Evolutionary conservation across 2,888 invertebrate species (phyloP), one percentile per base, ranked within the genome.

Genomic region (Hypercompe scribonia): DNA sequence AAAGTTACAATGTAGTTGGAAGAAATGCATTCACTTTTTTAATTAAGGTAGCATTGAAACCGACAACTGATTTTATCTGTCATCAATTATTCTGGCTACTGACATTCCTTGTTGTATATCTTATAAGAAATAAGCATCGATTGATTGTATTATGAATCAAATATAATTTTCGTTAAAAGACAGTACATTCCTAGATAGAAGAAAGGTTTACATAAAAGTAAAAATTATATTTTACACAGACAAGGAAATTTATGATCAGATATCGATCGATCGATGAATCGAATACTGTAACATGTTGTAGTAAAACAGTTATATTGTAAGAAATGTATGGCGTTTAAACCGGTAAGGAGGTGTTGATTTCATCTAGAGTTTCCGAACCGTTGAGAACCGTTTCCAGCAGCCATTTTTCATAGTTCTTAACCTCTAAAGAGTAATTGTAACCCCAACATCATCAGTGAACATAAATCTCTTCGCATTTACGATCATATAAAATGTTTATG

Each of bases 11-110:
- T 83, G 78, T 81, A 84, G 67, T 75, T 64, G 70, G 72, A 71
- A 79, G 77, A 76, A 81, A 81, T 81, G 78, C 70, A 73, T 78
- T 80, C 70, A 68, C 65, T 68, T 81, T 76, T 68, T 70, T 80
- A 76, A 79, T 54, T 54, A 54, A 54, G 50, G 50, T 24, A 54
- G 50, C n/a, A 54, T 82, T 68, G 68, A 34, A 54, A 71, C 18
- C 34, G 75, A 78, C 79, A 79, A 76, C 65, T 78, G 68, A 77
- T 79, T 84, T 84, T 78, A 83, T 71, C 46, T 78, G 64, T 78
- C 74, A 73, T 81, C 71, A 78, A 82, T 80, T 76, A 78, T 79
- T 67, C 73, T 42, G 58, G 64, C 71, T 65, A 24, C n/a, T 65
- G 64, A 65, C 64, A n/a, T 65, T 31, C 18, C 13, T 15, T 61